Evolutionary conservation across 2,797 vertebrate genomes (phyloP).

Genomic region (Micromesistius poutassou): DNA sequence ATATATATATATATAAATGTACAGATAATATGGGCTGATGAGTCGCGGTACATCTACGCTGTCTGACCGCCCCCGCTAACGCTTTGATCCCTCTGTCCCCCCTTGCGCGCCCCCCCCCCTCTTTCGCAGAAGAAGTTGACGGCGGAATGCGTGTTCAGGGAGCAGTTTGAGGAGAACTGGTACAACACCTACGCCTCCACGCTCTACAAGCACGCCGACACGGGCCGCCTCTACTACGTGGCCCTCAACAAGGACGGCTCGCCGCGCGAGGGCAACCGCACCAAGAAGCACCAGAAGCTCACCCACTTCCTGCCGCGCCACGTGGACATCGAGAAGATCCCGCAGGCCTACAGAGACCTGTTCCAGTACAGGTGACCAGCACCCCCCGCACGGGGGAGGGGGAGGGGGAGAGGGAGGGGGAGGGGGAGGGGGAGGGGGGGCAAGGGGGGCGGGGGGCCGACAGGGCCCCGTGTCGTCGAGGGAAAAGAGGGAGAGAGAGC

Average conservation of each 20-base stretch:
- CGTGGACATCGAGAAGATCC: constrained; percentile 94
- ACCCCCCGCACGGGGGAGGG: constrained; percentile 41
- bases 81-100: constrained; percentile 16
- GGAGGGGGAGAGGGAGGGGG: constrained; percentile 5
- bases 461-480: background rate
- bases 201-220: constrained; percentile 91
- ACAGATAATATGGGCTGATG: background rate
- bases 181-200: constrained; percentile 99
- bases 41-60: background rate
- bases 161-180: constrained; percentile 99
- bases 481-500: background rate
- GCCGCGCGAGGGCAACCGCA: constrained; percentile 92
- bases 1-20: no score
- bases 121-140: constrained; percentile 91
- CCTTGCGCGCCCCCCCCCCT: background rate
- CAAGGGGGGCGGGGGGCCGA: constrained; percentile 11
- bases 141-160: constrained; percentile 94
- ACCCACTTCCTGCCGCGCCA: constrained; percentile 95
- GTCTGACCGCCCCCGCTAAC: background rate
- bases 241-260: constrained; percentile 98
- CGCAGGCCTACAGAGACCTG: constrained; percentile 88
- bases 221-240: constrained; percentile 92
- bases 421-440: constrained; percentile 34
- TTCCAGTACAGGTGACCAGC: constrained; percentile 93
- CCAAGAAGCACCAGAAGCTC: constrained; percentile 98